Percentiles rank a stretch among this genome's conserved stretches.
Evolutionary conservation across 2,113 vertebrate genomes (phyloP).

Genomic region (Varanus salvator): DNA sequence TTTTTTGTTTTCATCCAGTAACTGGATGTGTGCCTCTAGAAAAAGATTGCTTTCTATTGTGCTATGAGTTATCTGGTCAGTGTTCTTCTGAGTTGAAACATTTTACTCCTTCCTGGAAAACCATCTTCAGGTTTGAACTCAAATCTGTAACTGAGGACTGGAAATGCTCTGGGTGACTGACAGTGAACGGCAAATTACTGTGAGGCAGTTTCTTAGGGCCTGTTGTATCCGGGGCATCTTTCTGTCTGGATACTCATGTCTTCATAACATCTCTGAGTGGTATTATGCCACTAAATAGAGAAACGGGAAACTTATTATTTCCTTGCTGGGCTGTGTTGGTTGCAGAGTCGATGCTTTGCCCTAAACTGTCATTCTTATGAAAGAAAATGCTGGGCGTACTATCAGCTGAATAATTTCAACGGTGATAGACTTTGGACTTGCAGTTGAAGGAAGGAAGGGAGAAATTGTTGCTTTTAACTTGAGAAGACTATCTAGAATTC

Average conservation of each 20-base stretch:
- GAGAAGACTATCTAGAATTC: neutral
- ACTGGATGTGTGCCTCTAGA: neutral
- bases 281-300: too few relatives aligned
- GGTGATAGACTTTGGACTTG: neutral
- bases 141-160: neutral
- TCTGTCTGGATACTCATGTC: too few relatives aligned
- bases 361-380: neutral
- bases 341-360: neutral
- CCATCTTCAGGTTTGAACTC: neutral
- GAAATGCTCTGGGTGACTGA: neutral
- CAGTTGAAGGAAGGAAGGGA: neutral
- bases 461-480: neutral
- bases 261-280: too few relatives aligned
- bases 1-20: neutral
- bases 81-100: neutral
- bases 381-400: too few relatives aligned
- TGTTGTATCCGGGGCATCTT: neutral
- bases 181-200: neutral
- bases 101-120: neutral
- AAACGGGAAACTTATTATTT: neutral
- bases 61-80: neutral
- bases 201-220: neutral
- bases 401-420: neutral
- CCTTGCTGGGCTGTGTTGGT: neutral
- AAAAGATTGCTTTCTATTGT: neutral